Evolutionary conservation across 2,113 vertebrate genomes (phyloP).

Genomic region (Xyrauchen texanus): DNA sequence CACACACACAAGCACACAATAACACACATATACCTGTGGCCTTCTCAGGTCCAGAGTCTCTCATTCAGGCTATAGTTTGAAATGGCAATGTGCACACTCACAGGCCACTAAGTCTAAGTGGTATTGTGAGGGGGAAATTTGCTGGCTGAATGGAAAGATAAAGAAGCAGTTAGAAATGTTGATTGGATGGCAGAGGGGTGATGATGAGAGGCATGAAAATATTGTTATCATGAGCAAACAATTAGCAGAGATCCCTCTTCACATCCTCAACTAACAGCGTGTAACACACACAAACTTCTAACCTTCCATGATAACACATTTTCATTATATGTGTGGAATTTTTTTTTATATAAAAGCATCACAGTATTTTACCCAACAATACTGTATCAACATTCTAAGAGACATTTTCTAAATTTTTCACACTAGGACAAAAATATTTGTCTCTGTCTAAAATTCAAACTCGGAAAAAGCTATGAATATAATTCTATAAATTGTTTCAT

Average conservation of each 20-base stretch:
- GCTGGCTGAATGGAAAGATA: slow-evolving; percentile 32
- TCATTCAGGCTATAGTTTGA: slow-evolving; percentile 33
- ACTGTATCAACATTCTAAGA: too few relatives aligned
- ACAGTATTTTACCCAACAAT: too few relatives aligned
- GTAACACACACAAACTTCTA: neutral
- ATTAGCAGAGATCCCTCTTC: slow-evolving; percentile 31
- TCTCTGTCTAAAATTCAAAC: too few relatives aligned
- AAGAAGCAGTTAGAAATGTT: slow-evolving; percentile 40
- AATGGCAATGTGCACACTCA: slow-evolving; percentile 39
- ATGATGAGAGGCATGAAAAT: slow-evolving; percentile 53
- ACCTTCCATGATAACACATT: too few relatives aligned
- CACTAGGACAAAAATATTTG: too few relatives aligned
- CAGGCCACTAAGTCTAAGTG: slow-evolving; percentile 18
- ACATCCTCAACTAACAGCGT: slow-evolving; percentile 36
- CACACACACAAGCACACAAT: neutral
- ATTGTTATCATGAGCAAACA: slow-evolving; percentile 48
- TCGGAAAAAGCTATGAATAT: too few relatives aligned
- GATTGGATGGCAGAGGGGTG: slow-evolving; percentile 47
- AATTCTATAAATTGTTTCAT: too few relatives aligned
- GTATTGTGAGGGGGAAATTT: slow-evolving; percentile 35
- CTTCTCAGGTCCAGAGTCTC: slow-evolving; percentile 34
- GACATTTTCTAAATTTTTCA: too few relatives aligned
- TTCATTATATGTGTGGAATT: too few relatives aligned
- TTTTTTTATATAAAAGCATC: too few relatives aligned
- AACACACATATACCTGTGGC: slow-evolving; percentile 29